phyloP scores from a whole-genome alignment of 2,888 invertebrate genomes.

The Omphaloscelis lunosa region DNA sequence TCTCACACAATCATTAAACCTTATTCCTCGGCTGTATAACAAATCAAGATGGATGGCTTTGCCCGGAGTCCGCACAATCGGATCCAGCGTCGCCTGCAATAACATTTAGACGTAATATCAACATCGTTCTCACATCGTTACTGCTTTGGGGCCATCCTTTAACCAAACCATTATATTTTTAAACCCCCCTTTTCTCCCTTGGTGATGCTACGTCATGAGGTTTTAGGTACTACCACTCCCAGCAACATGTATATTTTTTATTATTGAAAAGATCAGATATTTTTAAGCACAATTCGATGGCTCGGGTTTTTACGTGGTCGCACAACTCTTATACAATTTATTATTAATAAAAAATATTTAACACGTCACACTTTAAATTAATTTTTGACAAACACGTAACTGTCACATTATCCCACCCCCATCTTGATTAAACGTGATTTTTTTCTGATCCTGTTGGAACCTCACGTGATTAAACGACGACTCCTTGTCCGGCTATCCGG shows the following conservation, averaged over 20 bases:
- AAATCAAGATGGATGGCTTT: slow-evolving; percentile 56
- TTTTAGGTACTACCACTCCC: no score
- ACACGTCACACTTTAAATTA: no score
- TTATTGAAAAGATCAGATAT: no score
- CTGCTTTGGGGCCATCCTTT: slow-evolving; percentile 25
- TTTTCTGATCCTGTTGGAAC: not conserved
- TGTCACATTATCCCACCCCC: not conserved
- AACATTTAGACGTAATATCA: slow-evolving; percentile 56
- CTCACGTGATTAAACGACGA: not conserved
- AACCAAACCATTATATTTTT: no score
- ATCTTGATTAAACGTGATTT: not conserved
- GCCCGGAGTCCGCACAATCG: slow-evolving; percentile 37
- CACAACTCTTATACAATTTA: no score
- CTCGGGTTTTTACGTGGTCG: no score
- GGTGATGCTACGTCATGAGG: no score
- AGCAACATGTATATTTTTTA: no score
- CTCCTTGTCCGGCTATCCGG: slow-evolving; percentile 10
- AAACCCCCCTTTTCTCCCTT: no score
- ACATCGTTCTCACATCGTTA: slow-evolving; percentile 57
- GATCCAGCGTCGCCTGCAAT: slow-evolving; percentile 47
- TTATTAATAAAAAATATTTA: no score
- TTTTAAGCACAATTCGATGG: no score
- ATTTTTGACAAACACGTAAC: no score
- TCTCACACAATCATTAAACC: not conserved
- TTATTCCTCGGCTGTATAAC: slow-evolving; percentile 12